Conservation (phyloP, 37 sponge, comb jelly and placozoan species). For the Beroe ovata region DNA sequence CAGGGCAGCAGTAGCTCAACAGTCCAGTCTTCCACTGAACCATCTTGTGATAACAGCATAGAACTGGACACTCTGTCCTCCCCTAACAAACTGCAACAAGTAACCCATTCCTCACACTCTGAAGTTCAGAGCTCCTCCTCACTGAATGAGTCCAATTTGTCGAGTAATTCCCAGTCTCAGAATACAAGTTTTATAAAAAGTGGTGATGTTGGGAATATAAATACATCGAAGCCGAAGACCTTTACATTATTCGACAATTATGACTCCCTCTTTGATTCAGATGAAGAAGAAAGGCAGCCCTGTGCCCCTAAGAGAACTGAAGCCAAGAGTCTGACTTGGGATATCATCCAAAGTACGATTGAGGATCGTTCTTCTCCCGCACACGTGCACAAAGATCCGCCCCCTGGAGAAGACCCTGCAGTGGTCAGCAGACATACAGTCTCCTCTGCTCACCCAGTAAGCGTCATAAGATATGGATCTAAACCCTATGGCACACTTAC, state of each 20-base stretch:
- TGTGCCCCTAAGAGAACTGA: neutral
- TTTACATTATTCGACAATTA: conserved; percentile 23
- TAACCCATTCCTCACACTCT: no score
- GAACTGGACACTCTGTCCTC: no score
- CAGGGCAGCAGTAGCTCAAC: no score
- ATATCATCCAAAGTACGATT: neutral
- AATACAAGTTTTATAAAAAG: no score
- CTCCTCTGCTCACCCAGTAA: neutral
- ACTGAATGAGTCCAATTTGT: no score
- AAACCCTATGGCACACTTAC: neutral
- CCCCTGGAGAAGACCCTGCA: neutral
- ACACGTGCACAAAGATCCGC: no score
- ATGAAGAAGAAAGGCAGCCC: neutral
- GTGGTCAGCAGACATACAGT: neutral
- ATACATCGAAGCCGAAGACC: neutral
- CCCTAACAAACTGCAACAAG: no score
- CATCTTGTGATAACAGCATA: no score
- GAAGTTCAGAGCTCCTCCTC: no score
- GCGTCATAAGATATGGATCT: neutral
- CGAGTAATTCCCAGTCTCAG: no score
- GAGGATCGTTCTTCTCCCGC: neutral
- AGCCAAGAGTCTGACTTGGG: neutral
- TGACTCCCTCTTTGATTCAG: conserved; percentile 18
- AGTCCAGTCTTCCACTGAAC: no score
- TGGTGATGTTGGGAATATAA: no score